These are phyloP conservation scores for Drosophila neotestacea DNA, from an alignment of 2,888 invertebrate species.

Conservation along the genomic window DNA sequence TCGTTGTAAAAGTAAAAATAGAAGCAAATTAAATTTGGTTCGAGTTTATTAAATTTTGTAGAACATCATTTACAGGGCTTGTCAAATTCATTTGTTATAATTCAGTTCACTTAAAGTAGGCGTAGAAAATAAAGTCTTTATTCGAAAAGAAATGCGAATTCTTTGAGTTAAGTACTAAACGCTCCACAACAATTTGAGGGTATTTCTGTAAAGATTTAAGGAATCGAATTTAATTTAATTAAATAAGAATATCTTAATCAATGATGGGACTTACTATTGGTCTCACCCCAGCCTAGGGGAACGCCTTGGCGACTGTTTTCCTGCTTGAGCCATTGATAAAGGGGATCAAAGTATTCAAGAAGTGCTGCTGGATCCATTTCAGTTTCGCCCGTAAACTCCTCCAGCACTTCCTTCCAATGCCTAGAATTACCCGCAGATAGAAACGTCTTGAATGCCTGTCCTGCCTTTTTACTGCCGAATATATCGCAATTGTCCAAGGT, in stretches of 20 bases:
- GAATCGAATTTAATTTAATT: background rate
- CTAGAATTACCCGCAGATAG: constrained; percentile 89
- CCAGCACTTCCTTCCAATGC: constrained; percentile 93
- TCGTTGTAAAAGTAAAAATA: background rate
- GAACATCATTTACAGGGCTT: no score
- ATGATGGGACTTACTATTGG: constrained; percentile 77
- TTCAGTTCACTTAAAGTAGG: background rate
- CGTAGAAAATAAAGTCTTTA: constrained; percentile 3
- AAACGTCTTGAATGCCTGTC: constrained; percentile 89
- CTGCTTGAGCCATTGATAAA: constrained; percentile 90
- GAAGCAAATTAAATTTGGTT: background rate
- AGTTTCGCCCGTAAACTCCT: constrained; percentile 91
- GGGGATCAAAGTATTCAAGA: constrained; percentile 92
- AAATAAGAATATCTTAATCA: background rate
- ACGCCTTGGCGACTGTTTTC: constrained; percentile 90
- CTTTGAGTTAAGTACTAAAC: constrained; percentile 58
- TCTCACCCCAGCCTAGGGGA: constrained; percentile 87
- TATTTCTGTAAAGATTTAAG: constrained; percentile 67
- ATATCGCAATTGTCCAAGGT: constrained; percentile 92
- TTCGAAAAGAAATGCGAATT: background rate
- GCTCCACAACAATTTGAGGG: constrained; percentile 65
- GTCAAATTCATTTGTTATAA: constrained; percentile 1
- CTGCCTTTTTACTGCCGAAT: constrained; percentile 92
- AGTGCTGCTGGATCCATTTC: constrained; percentile 91
- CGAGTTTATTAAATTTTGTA: background rate